Conservation (phyloP, 2,888 invertebrate genomes). For the Pantelozetes paolii region DNA sequence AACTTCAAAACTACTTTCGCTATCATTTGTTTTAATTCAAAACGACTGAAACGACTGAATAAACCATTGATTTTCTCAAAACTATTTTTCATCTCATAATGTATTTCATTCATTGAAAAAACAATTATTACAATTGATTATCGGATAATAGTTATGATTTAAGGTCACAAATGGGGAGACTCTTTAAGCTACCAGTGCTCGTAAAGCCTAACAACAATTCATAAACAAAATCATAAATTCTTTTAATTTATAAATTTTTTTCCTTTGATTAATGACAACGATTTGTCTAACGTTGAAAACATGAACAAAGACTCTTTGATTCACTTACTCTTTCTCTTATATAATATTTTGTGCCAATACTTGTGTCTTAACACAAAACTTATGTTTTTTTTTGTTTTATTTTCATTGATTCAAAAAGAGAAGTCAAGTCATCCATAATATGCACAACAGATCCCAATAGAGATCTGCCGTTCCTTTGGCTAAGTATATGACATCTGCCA, state of each 20-base stretch:
- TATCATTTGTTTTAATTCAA: not conserved
- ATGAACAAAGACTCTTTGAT: not conserved
- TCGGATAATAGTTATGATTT: too few relatives aligned
- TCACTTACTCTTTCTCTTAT: not conserved
- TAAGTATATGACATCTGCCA: conserved; percentile 11
- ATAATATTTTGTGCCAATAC: not conserved
- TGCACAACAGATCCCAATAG: conserved; percentile 32
- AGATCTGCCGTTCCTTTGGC: conserved; percentile 7
- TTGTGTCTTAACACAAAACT: conserved; percentile 18
- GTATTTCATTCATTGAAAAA: not conserved
- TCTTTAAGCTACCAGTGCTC: too few relatives aligned
- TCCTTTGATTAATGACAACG: conserved; percentile 18
- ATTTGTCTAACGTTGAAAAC: conserved; percentile 16
- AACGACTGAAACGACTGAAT: not conserved
- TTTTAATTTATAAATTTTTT: not conserved
- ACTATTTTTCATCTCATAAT: not conserved
- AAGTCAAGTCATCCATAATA: conserved; percentile 4
- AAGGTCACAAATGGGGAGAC: too few relatives aligned
- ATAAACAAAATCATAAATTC: not conserved
- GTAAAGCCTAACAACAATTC: not conserved
- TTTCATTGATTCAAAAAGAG: conserved; percentile 19
- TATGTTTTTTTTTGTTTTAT: not conserved
- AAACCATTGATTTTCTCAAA: not conserved
- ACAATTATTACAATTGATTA: not conserved
- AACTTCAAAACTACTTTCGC: not conserved